phyloP scores from a whole-genome alignment of 2,113 vertebrate species.

The Eleginops maclovinus region DNA sequence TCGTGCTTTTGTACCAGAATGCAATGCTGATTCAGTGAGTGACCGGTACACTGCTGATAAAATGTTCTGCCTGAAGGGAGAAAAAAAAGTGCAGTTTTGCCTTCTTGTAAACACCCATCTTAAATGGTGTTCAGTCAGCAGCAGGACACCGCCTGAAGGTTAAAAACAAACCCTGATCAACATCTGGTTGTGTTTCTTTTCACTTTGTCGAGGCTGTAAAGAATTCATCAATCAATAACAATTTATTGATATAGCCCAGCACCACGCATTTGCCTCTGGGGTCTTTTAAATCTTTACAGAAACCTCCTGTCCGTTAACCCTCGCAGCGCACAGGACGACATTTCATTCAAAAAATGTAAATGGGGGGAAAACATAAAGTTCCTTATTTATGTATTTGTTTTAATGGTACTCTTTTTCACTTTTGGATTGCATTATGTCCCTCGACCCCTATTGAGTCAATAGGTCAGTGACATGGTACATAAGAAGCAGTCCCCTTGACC shows the following conservation, averaged over 20 bases:
- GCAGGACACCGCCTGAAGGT: conserved; percentile 4
- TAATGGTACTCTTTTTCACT: background rate
- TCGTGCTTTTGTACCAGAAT: too few species aligned
- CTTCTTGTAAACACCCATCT: background rate
- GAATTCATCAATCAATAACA: background rate
- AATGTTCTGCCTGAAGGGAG: too few species aligned
- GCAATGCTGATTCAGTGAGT: too few species aligned
- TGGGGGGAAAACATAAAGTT: too few species aligned
- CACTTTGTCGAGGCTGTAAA: too few species aligned
- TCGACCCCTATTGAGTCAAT: background rate
- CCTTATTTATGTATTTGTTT: too few species aligned
- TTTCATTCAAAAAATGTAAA: too few species aligned
- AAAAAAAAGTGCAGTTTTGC: too few species aligned
- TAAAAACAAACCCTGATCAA: background rate
- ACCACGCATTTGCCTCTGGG: background rate
- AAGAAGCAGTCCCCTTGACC: too few species aligned
- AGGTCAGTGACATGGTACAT: background rate
- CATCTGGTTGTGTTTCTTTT: too few species aligned
- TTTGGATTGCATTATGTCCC: background rate
- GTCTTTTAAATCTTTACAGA: background rate
- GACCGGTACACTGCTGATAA: too few species aligned
- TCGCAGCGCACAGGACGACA: too few species aligned
- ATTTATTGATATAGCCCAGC: background rate
- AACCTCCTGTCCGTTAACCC: background rate
- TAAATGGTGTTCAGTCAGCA: background rate